A percentile compares a stretch with the other conserved stretches of the same genome.
Evolutionary conservation across 2,797 vertebrate genomes (phyloP).

Genomic region (Periparus ater): DNA sequence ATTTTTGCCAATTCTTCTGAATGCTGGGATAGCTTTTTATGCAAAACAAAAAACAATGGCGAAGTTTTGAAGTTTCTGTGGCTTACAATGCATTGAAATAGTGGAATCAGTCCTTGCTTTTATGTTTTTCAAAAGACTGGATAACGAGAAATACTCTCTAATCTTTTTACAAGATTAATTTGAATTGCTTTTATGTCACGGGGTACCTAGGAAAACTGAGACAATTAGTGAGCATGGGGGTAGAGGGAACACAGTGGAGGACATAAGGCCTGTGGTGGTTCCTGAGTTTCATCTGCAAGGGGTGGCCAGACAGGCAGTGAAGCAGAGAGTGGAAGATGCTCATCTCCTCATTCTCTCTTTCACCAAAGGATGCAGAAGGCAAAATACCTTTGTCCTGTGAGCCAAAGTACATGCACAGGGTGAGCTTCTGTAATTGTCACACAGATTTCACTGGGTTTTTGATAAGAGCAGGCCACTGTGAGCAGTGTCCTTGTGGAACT

Average conservation of each 20-base stretch:
- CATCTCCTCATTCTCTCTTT: fast-evolving
- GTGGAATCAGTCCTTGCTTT: background rate
- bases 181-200: background rate
- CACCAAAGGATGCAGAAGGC: background rate
- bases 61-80: background rate
- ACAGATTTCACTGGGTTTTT: fast-evolving
- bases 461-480: fast-evolving
- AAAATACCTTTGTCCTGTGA: background rate
- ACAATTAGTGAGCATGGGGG: fast-evolving
- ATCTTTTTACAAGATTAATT: background rate
- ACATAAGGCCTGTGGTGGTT: background rate
- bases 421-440: background rate
- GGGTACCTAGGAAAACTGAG: background rate
- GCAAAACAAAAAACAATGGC: background rate
- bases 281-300: background rate
- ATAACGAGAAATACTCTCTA: background rate
- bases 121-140: background rate
- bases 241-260: background rate
- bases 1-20: background rate
- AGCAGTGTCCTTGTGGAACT: background rate
- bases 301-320: background rate
- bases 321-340: background rate
- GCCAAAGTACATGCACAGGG: background rate
- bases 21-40: background rate
- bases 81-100: background rate